Base-by-base conservation (phyloP, 2,888 invertebrate species). In the Drosophila limbata region DNA sequence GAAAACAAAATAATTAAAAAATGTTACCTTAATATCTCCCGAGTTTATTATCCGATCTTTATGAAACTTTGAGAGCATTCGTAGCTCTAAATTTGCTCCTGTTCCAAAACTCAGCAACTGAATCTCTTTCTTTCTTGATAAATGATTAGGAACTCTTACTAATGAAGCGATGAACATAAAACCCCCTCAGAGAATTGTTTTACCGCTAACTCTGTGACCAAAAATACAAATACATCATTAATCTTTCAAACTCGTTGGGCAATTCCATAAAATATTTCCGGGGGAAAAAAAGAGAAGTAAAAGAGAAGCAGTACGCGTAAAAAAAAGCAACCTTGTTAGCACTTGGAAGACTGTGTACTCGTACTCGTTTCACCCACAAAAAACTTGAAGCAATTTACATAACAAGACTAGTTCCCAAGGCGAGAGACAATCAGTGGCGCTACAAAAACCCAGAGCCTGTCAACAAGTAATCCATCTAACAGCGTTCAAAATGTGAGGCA, bases 381-480 rank as follows among this genome's bases (percentile, higher is more conserved):
- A 62, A 62, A 78, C 62, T 73, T 51, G 66, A 39, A 56, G 69
- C 81, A 60, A 84, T 84, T 84, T 84, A 84, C 84, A 84, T 84
- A 84, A 84, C 88, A 84, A 84, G 88, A 88, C 81, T 84, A 76
- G 84, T 83, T 84, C 84, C 86, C 84, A 84, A 88, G 84, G 75
- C 86, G 65, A 70, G 77, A 73, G 72, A 87, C 85, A 84, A 88
- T 80, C 86, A 82, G 76, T 80, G 85, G 83, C 85, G 86, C 88
- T 76, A 75, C 42, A 71, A 66, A 81, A 67, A 81, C 69, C 68
- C 75, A 64, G 66, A 73, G 81, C 79, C 90, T 91, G 90, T 91
- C 90, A 91, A 90, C 91, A 86, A 84, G 83, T 86, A 87, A 91
- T 91, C 91, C 91, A 91, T 90, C 90, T 90, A 90, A 82, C 62